Base-by-base conservation (phyloP, 2,888 invertebrate genomes). In the Ophion ellenae region DNA sequence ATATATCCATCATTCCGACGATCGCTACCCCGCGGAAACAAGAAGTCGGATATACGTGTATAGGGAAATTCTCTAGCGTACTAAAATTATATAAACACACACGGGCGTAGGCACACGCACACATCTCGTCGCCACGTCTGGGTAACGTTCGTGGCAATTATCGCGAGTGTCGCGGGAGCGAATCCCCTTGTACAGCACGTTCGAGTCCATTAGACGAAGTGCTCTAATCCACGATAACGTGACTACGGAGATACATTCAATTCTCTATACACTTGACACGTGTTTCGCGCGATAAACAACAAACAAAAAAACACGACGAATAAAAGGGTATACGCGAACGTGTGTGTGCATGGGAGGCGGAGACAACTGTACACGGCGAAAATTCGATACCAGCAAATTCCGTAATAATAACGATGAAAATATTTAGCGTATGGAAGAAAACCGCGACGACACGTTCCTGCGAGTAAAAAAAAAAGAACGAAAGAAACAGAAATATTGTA, bases 401-500 rank as follows among this genome's bases (percentile, higher is more conserved):
- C 28, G 64, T 64, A 6, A 4, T 69, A 10, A 47, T 47, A 69
- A 47, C 64, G 67, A 76, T 9, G 47, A 40, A 61, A 36, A 59
- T 28, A 64, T 61, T 61, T 61, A 64, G 5, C 53, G 53, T 53
- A 5, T 17, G 17, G 11, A 53, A 53, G 2, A 17, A 53, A 53
- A 53, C 14, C 53, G 53, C 53, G 53, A 53, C 53, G 53, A 40
- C 40, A 40, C 40, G 40, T 40, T 40, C 53, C 53, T 53, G 24
- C 53, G 28, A 70, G 47, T 11, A 7, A 57, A 32, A 32, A 24
- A 24, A 57, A 53, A 53, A 53, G 17, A 28, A 36, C 2, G 36
- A 73, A n/a, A 73, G 7, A 36, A 63, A 32, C 14, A 57, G 36
- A 71, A 82, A 66, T 70, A 70, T 70, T 93, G 93, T 93, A 93